Conservation (phyloP, 2,113 vertebrate species). For the human region DNA sequence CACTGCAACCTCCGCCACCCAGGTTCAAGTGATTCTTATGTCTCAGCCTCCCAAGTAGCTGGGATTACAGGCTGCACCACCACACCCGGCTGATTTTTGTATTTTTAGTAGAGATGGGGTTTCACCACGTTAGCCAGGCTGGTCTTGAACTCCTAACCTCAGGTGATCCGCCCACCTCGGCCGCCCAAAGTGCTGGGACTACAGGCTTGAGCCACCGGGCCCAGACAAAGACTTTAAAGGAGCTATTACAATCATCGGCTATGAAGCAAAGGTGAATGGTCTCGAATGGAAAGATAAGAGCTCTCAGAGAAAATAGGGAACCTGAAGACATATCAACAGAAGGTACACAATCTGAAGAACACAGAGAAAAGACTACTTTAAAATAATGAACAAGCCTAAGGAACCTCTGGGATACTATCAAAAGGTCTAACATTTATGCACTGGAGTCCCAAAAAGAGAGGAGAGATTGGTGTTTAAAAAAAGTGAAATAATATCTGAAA, state of each 20-base stretch:
- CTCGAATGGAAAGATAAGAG: not conserved
- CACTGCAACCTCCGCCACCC: too few relatives aligned
- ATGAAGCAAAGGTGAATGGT: not conserved
- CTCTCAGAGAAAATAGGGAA: not conserved
- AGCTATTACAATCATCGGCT: not conserved
- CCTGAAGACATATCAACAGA: not conserved
- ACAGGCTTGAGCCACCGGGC: too few relatives aligned
- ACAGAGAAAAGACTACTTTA: not conserved
- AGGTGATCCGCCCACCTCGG: too few relatives aligned
- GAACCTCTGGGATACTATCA: not conserved
- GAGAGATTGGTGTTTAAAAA: not conserved
- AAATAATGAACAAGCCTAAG: not conserved
- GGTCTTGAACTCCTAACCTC: too few relatives aligned
- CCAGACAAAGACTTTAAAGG: not conserved
- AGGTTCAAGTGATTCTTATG: too few relatives aligned
- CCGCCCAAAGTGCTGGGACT: too few relatives aligned
- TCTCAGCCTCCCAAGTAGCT: too few relatives aligned
- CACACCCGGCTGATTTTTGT: too few relatives aligned
- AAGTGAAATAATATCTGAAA: not conserved
- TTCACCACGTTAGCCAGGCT: too few relatives aligned
- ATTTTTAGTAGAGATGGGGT: too few relatives aligned
- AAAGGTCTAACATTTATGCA: not conserved
- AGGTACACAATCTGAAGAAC: not conserved
- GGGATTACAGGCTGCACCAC: too few relatives aligned
- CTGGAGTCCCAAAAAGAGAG: not conserved